Conservation (phyloP, 2,797 vertebrate species). For the Acanthornis magna region DNA sequence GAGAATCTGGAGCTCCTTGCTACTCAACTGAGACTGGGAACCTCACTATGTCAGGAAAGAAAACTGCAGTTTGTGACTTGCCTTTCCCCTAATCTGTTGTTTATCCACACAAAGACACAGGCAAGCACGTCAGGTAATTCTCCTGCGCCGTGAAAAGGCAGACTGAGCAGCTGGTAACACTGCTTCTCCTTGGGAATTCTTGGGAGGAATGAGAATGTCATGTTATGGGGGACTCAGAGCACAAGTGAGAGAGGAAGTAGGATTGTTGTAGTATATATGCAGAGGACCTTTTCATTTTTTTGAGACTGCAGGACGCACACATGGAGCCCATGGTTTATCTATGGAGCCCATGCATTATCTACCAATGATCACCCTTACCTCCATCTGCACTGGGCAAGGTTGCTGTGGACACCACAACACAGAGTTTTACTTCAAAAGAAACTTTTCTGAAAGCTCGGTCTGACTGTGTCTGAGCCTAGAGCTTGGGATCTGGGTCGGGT, state of each 20-base stretch:
- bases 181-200: background rate
- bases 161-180: background rate
- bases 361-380: background rate
- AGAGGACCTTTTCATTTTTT: background rate
- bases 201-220: background rate
- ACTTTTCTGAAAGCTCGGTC: background rate
- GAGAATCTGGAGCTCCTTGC: background rate
- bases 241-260: background rate
- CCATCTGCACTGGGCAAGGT: background rate
- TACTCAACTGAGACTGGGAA: background rate
- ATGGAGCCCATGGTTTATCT: background rate
- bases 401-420: background rate
- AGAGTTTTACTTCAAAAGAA: constrained; percentile 21
- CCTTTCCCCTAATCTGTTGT: background rate
- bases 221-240: background rate
- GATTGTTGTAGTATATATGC: background rate
- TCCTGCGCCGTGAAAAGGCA: background rate
- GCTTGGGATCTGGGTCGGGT: background rate
- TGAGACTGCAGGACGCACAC: background rate
- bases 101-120: background rate
- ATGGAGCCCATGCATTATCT: background rate
- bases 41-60: background rate
- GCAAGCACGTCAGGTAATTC: background rate
- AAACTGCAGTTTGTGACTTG: background rate
- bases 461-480: background rate